These are phyloP conservation scores for Petrolisthes manimaculis DNA, from an alignment of 2,888 invertebrate genomes.

Conservation along the genomic window DNA sequence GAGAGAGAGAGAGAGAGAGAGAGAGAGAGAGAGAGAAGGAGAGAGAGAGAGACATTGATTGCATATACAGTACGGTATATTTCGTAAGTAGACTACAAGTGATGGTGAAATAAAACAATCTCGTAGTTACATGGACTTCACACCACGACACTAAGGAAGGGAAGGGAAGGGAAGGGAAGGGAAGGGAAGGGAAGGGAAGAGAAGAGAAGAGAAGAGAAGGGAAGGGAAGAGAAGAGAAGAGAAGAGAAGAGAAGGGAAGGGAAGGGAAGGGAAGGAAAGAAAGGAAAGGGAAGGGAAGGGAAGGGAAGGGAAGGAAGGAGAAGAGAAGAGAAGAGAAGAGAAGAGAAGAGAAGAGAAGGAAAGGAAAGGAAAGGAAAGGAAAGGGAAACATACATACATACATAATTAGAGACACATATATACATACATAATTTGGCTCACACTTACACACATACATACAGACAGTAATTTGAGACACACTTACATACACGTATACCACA, in stretches of 20 bases:
- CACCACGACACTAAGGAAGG: too few relatives aligned
- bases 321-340: not conserved
- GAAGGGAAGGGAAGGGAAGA: slow-evolving; percentile 66
- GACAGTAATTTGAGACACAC: too few relatives aligned
- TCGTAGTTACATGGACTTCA: not conserved
- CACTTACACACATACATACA: too few relatives aligned
- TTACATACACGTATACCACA: too few relatives aligned
- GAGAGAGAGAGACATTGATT: not conserved
- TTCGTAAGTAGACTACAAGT: too few relatives aligned
- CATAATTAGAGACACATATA: too few relatives aligned
- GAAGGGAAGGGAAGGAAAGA: not conserved
- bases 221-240: not conserved
- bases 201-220: not conserved
- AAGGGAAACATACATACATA: too few relatives aligned
- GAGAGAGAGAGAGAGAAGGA: not conserved
- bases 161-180: slow-evolving; percentile 67
- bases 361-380: not conserved
- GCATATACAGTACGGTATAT: not conserved
- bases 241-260: not conserved
- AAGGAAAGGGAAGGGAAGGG: not conserved
- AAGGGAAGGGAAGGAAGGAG: slow-evolving; percentile 5
- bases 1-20: slow-evolving; percentile 7
- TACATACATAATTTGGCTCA: too few relatives aligned
- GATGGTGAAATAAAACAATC: not conserved
- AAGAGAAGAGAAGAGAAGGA: not conserved